A percentile compares a stretch with the other conserved stretches of the same genome.
These are phyloP conservation scores for Mercenaria mercenaria DNA, from an alignment of 1,140 invertebrate genomes.

Conservation along the genomic window DNA sequence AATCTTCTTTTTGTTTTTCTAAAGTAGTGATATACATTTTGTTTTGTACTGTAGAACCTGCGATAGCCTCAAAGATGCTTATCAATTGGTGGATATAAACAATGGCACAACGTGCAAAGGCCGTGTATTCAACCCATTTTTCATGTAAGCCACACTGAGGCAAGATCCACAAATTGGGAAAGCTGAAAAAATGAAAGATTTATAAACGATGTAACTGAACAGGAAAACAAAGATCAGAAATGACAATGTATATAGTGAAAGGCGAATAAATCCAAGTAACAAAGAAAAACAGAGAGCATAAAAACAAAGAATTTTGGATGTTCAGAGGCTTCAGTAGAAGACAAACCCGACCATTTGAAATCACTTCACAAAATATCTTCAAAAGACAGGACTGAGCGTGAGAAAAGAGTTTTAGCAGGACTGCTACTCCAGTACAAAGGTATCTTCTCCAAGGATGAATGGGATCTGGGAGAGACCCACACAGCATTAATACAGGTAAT, in stretches of 20 bases:
- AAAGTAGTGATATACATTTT: too few species aligned
- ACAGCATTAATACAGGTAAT: constrained; percentile 26
- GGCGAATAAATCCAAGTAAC: too few species aligned
- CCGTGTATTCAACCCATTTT: neutral
- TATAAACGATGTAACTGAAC: neutral
- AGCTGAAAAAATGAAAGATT: neutral
- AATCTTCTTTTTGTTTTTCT: too few species aligned
- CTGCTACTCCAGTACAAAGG: too few species aligned
- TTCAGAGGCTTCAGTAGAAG: too few species aligned
- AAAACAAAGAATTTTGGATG: too few species aligned
- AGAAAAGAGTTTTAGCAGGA: neutral
- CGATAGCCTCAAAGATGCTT: neutral
- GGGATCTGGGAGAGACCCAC: neutral
- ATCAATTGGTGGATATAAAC: constrained; percentile 6
- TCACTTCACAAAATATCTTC: neutral
- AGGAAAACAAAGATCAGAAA: neutral
- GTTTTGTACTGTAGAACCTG: neutral
- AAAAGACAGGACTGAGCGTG: neutral
- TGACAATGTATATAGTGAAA: too few species aligned
- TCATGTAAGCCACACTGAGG: neutral
- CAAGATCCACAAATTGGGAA: neutral
- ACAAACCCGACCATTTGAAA: constrained; percentile 1
- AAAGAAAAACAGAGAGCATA: too few species aligned
- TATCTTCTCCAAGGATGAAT: constrained; percentile 34
- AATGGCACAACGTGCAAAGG: neutral